Conservation (phyloP, 2,888 invertebrate species). For the Halictus quadricinctus region DNA sequence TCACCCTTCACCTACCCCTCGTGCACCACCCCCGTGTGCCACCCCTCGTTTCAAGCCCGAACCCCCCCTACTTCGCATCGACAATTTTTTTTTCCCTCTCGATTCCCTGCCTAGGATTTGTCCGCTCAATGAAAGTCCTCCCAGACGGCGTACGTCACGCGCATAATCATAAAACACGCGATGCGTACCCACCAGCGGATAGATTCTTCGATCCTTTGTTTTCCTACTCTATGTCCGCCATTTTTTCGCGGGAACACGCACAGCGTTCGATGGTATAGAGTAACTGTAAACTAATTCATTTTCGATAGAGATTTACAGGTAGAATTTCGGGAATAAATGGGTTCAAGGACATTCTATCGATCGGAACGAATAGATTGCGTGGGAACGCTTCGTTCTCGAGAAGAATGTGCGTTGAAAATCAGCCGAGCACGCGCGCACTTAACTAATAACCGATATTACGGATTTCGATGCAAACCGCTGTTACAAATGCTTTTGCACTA, state of each 20-base stretch:
- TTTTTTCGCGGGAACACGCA: background rate
- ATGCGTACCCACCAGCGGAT: constrained; percentile 49
- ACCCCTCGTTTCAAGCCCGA: constrained; percentile 59
- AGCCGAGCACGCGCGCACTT: too few species aligned
- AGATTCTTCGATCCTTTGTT: background rate
- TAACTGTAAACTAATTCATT: too few species aligned
- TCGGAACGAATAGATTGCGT: too few species aligned
- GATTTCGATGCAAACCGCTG: too few species aligned
- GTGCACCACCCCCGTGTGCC: background rate
- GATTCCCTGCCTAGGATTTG: constrained; percentile 69
- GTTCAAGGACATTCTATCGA: too few species aligned
- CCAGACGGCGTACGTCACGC: constrained; percentile 62
- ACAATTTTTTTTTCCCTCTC: constrained; percentile 65
- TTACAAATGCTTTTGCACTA: too few species aligned
- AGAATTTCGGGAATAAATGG: too few species aligned
- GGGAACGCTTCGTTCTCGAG: too few species aligned
- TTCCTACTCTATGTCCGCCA: background rate
- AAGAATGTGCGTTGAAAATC: too few species aligned
- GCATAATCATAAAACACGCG: constrained; percentile 68
- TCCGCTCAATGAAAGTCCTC: constrained; percentile 78
- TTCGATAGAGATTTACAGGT: too few species aligned
- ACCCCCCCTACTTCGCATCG: constrained; percentile 66
- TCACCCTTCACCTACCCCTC: constrained; percentile 2
- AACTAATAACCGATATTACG: too few species aligned
- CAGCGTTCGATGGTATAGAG: too few species aligned